Conservation (phyloP, 2,113 vertebrate genomes). For the Scortum barcoo region DNA sequence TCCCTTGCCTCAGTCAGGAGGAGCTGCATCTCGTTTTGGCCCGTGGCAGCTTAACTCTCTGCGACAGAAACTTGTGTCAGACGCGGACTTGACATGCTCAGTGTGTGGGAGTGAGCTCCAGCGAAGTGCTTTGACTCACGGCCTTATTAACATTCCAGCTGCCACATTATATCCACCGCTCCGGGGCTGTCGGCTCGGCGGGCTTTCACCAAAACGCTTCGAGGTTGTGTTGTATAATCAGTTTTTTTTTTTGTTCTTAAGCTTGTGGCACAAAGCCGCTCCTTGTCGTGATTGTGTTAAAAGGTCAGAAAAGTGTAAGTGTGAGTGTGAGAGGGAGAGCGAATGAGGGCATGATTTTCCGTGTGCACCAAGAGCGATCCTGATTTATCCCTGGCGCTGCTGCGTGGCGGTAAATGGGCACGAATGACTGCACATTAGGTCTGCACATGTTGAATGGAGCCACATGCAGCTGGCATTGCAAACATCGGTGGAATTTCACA, state of each 20-base stretch:
- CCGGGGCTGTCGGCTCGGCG: not conserved
- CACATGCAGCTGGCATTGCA: conserved; percentile 27
- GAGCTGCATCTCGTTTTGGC: conserved; percentile 17
- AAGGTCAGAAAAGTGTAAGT: not conserved
- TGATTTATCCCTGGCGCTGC: conserved; percentile 25
- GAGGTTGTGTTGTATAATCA: conserved; percentile 9
- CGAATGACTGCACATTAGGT: not conserved
- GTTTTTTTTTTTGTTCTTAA: conserved; percentile 11
- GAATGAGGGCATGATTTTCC: not conserved
- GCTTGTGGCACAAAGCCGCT: conserved; percentile 10
- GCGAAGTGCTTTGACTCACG: conserved; percentile 34
- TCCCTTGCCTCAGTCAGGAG: not conserved
- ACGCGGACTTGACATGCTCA: conserved; percentile 7
- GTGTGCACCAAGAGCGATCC: not conserved
- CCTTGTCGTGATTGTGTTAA: not conserved
- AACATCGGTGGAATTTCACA: conserved; percentile 1
- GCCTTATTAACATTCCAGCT: conserved; percentile 66
- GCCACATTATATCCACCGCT: conserved; percentile 44
- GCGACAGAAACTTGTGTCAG: conserved; percentile 26
- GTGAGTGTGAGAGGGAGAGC: not conserved
- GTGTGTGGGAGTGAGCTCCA: conserved; percentile 43
- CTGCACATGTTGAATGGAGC: conserved; percentile 4
- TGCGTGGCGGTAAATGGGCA: not conserved
- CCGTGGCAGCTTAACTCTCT: not conserved
- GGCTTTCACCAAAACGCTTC: conserved; percentile 13